Conservation (phyloP, 1,140 invertebrate genomes). For the Steinernema feltiae region DNA sequence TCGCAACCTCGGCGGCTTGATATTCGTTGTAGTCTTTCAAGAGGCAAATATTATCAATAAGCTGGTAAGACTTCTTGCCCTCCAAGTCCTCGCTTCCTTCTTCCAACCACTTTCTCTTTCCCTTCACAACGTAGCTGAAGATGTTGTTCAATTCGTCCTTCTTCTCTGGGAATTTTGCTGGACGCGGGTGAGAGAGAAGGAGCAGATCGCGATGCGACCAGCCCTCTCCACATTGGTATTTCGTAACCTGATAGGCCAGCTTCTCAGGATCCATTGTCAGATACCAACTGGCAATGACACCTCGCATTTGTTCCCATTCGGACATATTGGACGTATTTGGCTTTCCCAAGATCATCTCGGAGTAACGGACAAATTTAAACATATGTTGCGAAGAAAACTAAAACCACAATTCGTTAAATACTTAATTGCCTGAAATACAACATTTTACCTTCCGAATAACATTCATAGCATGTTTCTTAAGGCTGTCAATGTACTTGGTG, state of each 20-base stretch:
- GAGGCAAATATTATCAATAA: too few relatives aligned
- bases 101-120: conserved; percentile 22
- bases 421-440: neutral
- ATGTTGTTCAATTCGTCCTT: conserved; percentile 44
- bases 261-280: conserved; percentile 61
- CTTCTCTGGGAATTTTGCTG: neutral
- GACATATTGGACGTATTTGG: conserved; percentile 25
- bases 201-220: conserved; percentile 69
- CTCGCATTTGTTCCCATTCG: conserved; percentile 53
- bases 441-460: conserved; percentile 27
- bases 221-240: conserved; percentile 65
- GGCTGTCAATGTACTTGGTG: conserved; percentile 28
- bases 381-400: conserved; percentile 58
- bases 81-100: conserved; percentile 17
- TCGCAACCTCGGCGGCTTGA: conserved; percentile 53
- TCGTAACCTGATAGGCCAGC: conserved; percentile 66
- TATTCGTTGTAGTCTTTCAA: too few relatives aligned
- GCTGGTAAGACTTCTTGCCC: conserved; percentile 8
- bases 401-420: conserved; percentile 16
- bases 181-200: conserved; percentile 64
- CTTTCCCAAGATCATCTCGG: conserved; percentile 42
- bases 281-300: conserved; percentile 39
- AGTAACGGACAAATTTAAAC: conserved; percentile 58
- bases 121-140: conserved; percentile 45
- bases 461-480: conserved; percentile 36